Evolutionary conservation across 2,888 invertebrate genomes (phyloP).

Genomic region (Ormyrus thymus): DNA sequence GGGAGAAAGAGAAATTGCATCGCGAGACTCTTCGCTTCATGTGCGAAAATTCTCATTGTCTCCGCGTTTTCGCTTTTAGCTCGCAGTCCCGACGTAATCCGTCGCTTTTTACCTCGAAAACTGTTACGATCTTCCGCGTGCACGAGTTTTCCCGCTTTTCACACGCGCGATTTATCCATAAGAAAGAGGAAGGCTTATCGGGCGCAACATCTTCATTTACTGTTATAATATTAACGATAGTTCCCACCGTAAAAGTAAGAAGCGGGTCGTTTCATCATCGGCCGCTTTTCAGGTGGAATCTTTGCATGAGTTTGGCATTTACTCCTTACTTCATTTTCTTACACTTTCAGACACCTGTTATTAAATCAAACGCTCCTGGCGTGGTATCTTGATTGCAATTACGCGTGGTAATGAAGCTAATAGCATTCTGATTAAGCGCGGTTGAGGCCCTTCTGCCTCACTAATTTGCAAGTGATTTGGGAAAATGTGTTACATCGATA

Average conservation of each 20-base stretch:
- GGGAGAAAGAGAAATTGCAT: conserved; percentile 33
- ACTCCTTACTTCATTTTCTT: conserved; percentile 32
- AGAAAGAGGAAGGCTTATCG: conserved; percentile 26
- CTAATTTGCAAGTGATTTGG: too few species aligned
- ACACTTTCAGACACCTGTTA: neutral
- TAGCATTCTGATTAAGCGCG: too few species aligned
- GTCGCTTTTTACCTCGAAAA: neutral
- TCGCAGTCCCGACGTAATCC: neutral
- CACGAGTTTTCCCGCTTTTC: neutral
- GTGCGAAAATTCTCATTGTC: conserved; percentile 36
- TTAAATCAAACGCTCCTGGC: conserved; percentile 19
- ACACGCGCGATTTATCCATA: conserved; percentile 11
- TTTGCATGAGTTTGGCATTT: neutral
- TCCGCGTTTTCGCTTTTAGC: neutral
- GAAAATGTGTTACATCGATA: too few species aligned
- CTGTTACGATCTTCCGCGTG: neutral
- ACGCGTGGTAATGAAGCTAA: conserved; percentile 14
- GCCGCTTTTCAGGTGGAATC: neutral
- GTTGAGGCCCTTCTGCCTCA: too few species aligned
- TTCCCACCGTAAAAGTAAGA: conserved; percentile 6
- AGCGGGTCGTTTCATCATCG: too few species aligned
- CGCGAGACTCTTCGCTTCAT: neutral
- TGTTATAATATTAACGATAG: conserved; percentile 20
- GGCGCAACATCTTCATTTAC: neutral
- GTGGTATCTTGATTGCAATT: conserved; percentile 11